Percentiles rank a stretch among this genome's conserved stretches.
phyloP scores from a whole-genome alignment of 2,797 vertebrate species.

The Hoplostethus mediterraneus region DNA sequence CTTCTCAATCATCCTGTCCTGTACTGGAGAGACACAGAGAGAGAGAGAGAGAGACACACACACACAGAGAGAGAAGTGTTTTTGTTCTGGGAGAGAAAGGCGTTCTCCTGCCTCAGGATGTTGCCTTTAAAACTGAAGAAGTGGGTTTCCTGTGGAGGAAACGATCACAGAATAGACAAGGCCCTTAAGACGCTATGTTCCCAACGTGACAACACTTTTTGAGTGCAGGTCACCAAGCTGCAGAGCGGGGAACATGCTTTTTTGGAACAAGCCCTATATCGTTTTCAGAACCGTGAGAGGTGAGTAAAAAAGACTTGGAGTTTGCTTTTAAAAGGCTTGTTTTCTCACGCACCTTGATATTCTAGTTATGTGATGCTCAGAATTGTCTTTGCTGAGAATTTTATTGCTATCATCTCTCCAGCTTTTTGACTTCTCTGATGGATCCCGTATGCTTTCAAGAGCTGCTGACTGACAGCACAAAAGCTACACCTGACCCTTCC shows the following conservation, averaged over 20 bases:
- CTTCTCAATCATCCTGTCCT: constrained; percentile 40
- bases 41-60: constrained; percentile 13
- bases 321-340: background rate
- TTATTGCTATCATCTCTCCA: constrained; percentile 25
- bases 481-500: constrained; percentile 13
- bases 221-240: constrained; percentile 61
- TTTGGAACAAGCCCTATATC: constrained; percentile 8
- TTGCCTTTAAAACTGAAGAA: constrained; percentile 85
- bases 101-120: constrained; percentile 85
- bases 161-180: constrained; percentile 82
- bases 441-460: constrained; percentile 43
- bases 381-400: background rate
- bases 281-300: constrained; percentile 19
- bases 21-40: constrained; percentile 42
- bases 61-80: constrained; percentile 54
- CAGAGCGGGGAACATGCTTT: constrained; percentile 19
- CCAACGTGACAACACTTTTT: constrained; percentile 47
- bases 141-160: constrained; percentile 86
- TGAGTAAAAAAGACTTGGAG: constrained; percentile 31
- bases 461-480: background rate
- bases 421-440: constrained; percentile 41
- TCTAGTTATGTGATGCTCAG: background rate
- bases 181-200: constrained; percentile 72
- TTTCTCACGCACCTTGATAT: constrained; percentile 19
- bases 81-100: constrained; percentile 83